Base-by-base conservation (phyloP, 1,140 invertebrate genomes). In the Drosophila willistoni region DNA sequence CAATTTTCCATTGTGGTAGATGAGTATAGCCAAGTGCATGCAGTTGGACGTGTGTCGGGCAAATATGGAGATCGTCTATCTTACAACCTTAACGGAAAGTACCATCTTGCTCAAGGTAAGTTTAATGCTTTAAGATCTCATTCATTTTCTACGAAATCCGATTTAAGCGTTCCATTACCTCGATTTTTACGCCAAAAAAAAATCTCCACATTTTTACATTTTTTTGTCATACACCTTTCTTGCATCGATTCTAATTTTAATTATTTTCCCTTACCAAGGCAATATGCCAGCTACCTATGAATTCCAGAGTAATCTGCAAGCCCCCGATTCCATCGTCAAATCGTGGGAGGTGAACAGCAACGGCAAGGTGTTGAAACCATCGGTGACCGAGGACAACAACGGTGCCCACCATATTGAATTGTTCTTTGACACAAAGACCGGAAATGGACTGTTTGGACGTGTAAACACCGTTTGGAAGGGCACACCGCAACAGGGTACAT, bases 291-390 rank as follows among this genome's bases (percentile, higher is more conserved):
- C 92, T 1, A 81, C 68, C 3, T 76, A 90, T 13, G 92, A 93
- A 0, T 10, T 92, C 6, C 70, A 81, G 1, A 41, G 93, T 0
- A 93, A 93, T 10, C 42, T 93, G 0, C 92, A 93, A 44, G 79
- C 93, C 1, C 94, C 94, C 0, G 92, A 91, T 42, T 93, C 93
- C 0, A 93, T 93, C 44, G 44, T 95, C 1, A 94, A 94, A 57
- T 92, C 93, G 12, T 41, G 75, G 36, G 65, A 77, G 19, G 13
- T 92, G 0, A 86, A 39, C 22, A 79, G 84, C 36, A 68, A 73
- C 33, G 92, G 90, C 17, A 91, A 92, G 65, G 65, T 81, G 1
- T 19, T 87, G 2, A 77, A 73, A 7, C 70, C 77, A 57, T 14
- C 12, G 6, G 44, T 12, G 0, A 25, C 29, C 2, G 29, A 44